Percentiles rank a stretch among this genome's conserved stretches.
These are phyloP conservation scores for Cryptotermes secundus DNA, from an alignment of 1,140 invertebrate genomes.

Conservation along the genomic window DNA sequence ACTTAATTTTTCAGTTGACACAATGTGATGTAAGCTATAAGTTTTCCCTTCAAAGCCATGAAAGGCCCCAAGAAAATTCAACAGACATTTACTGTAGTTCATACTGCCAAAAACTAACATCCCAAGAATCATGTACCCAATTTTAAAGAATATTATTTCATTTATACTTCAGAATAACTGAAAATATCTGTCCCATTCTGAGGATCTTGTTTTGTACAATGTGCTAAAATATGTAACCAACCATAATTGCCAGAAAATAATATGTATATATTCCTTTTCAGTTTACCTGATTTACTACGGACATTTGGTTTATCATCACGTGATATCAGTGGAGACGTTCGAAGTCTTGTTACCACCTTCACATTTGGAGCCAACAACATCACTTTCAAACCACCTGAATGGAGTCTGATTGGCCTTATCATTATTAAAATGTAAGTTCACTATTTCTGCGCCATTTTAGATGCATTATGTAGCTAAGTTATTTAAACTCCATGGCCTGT, in stretches of 20 bases:
- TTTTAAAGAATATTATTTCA: background rate
- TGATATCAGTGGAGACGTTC: conserved; percentile 46
- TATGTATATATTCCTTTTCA: conserved; percentile 19
- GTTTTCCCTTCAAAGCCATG: too few species aligned
- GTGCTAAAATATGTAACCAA: background rate
- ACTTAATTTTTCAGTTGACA: too few species aligned
- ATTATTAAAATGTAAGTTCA: conserved; percentile 51
- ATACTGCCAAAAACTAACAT: too few species aligned
- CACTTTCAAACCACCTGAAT: conserved; percentile 56
- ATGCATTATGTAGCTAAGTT: too few species aligned
- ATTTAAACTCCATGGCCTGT: too few species aligned
- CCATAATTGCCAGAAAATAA: background rate
- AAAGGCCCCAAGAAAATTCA: too few species aligned
- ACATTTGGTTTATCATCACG: conserved; percentile 30
- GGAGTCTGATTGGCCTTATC: conserved; percentile 55
- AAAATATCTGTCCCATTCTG: too few species aligned
- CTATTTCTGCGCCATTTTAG: background rate
- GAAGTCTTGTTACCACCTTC: conserved; percentile 57
- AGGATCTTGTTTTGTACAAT: background rate
- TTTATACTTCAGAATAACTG: background rate
- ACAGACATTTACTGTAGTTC: too few species aligned
- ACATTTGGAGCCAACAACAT: conserved; percentile 59
- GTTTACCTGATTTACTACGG: conserved; percentile 35
- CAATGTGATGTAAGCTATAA: too few species aligned
- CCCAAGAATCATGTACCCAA: too few species aligned